Conservation (phyloP, 1,140 invertebrate genomes). For the Belonocnema kinseyi region DNA sequence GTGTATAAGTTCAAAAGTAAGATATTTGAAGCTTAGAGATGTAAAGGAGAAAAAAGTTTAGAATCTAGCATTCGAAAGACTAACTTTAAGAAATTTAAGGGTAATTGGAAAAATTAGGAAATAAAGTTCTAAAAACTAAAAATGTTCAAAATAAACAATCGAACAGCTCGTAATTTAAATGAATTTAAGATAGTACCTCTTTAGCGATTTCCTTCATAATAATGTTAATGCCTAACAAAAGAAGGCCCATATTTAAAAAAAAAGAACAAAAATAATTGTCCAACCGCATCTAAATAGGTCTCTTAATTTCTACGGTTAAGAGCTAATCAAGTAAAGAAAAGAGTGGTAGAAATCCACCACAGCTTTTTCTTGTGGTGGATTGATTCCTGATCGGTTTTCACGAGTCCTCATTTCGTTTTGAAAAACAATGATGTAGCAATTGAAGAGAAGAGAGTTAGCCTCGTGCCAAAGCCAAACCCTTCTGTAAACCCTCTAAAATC, state of each 20-base stretch:
- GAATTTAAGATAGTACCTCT: too few relatives aligned
- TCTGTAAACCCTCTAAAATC: slow-evolving; percentile 61
- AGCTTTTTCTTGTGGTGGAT: background rate
- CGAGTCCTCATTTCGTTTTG: background rate
- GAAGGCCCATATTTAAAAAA: background rate
- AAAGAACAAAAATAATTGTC: background rate
- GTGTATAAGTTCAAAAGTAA: too few relatives aligned
- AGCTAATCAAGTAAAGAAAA: slow-evolving; percentile 3
- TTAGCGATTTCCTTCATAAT: background rate
- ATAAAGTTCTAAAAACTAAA: too few relatives aligned
- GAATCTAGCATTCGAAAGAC: too few relatives aligned
- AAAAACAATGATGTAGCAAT: background rate
- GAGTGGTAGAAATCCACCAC: background rate
- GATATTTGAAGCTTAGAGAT: too few relatives aligned
- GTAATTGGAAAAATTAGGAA: too few relatives aligned
- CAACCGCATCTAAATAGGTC: slow-evolving; percentile 7
- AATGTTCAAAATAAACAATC: too few relatives aligned
- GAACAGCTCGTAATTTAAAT: too few relatives aligned
- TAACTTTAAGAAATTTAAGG: too few relatives aligned
- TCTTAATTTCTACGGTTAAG: background rate
- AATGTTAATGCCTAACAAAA: background rate
- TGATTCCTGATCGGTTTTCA: background rate
- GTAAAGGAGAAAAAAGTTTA: too few relatives aligned
- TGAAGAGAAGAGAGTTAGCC: slow-evolving; percentile 3
- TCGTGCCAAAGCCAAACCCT: slow-evolving; percentile 11